These are phyloP conservation scores for Platorchestia sp. DNA, from an alignment of 1,140 invertebrate genomes.

Conservation along the genomic window DNA sequence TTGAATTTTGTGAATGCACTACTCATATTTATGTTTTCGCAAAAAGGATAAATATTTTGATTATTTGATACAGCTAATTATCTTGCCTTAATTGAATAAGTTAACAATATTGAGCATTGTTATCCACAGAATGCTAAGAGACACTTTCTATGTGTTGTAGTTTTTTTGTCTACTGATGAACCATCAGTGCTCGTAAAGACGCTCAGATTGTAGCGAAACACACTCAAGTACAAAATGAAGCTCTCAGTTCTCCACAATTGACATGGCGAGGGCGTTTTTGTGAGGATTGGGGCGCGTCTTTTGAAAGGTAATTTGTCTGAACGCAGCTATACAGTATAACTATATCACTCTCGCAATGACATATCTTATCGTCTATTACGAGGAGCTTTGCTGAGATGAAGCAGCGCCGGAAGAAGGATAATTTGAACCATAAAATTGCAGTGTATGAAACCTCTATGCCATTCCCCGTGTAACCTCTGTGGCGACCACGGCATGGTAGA, in stretches of 20 bases:
- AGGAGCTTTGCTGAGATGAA: background rate
- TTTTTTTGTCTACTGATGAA: background rate
- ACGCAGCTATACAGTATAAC: background rate
- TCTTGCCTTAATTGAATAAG: background rate
- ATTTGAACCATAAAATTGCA: constrained; percentile 48
- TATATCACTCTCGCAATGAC: constrained; percentile 12
- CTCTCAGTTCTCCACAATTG: background rate
- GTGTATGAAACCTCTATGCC: background rate
- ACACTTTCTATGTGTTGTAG: background rate
- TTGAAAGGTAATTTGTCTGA: background rate
- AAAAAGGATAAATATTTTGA: background rate
- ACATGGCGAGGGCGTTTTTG: background rate
- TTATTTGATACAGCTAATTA: background rate
- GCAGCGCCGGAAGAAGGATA: constrained; percentile 37
- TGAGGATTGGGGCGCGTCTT: background rate
- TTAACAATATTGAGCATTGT: background rate
- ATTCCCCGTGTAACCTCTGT: constrained; percentile 33
- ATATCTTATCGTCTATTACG: background rate
- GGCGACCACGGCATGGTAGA: background rate
- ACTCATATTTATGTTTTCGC: background rate
- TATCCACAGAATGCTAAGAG: background rate
- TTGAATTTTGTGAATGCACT: background rate
- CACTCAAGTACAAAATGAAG: background rate
- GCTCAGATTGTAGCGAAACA: background rate
- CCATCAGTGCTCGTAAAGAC: background rate